A percentile compares a stretch with the other conserved stretches of the same genome.
phyloP scores from a whole-genome alignment of 2,797 vertebrate species.

The Cirrhinus molitorella region DNA sequence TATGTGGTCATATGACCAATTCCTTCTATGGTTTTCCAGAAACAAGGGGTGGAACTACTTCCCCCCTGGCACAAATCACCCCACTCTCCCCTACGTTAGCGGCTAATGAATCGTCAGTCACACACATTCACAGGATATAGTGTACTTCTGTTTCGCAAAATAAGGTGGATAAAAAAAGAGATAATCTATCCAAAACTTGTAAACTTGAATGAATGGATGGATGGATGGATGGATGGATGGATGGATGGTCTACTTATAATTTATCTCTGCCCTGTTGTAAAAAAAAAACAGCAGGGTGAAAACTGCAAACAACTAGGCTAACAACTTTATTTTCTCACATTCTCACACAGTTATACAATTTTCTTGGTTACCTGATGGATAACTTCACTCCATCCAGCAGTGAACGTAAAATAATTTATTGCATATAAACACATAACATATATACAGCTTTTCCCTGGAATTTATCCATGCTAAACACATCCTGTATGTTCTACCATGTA shows the following conservation, averaged over 20 bases:
- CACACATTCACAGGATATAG: background rate
- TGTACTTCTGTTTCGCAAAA: background rate
- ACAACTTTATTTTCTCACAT: background rate
- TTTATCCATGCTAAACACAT: background rate
- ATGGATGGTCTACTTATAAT: no score
- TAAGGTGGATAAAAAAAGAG: no score
- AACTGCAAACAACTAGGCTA: background rate
- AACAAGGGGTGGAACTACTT: no score
- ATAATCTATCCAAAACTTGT: no score
- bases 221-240: no score
- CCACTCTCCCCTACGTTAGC: no score
- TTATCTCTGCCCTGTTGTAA: no score
- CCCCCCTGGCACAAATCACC: no score
- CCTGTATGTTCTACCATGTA: constrained; percentile 64
- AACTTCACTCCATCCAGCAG: constrained; percentile 87
- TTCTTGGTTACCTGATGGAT: constrained; percentile 94
- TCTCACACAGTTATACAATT: constrained; percentile 87
- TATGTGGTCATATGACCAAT: no score
- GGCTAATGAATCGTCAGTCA: background rate
- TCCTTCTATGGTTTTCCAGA: no score
- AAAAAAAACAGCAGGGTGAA: no score
- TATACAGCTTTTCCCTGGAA: background rate
- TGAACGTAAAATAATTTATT: constrained; percentile 83
- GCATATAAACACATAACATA: background rate
- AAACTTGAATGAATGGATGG: background rate